Base-by-base conservation (phyloP, 92 coral and sea anemone genomes). In the Meandrina meandrites region DNA sequence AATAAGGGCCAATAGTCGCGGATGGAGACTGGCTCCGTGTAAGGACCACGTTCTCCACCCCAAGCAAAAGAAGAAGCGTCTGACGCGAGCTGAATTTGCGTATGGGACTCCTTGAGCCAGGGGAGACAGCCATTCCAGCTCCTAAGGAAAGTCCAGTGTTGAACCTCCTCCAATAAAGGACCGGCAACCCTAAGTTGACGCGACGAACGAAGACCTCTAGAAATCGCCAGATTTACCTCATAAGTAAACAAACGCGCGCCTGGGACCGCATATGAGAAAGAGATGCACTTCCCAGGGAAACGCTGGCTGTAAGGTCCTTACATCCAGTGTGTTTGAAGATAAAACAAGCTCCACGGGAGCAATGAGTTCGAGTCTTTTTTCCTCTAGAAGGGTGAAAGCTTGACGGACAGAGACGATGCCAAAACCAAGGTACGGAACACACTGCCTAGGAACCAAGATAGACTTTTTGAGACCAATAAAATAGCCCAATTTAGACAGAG, bases 281-380 rank as follows among this genome's bases (percentile, higher is more conserved):
- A 84, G 3, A 30, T 51, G 77, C 87, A 84, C 58, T 84, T 84
- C 21, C 69, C 87, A 1, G 47, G 1, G 19, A 84, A 32, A 8
- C 69, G 48, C 69, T 84, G 87, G 48, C 69, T 84, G 87, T 18
- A 84, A 30, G 13, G 87, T 84, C 14, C n/a, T 72, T 47, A 70
- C 45, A 73, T 69, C n/a, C 66, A 27, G 7, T 15, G 8, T 8
- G 0, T 60, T 15, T 5, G 51, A 18, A 1, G 81, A 76, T 11
- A 85, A 45, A 83, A 45, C n/a, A 13, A 35, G 16, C 17, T 48
- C 37, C 30, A 27, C 42, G 15, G 34, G 81, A 14, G 19, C 30
- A 45, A 72, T 36, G 28, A 42, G n/a, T 27, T 75, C 36, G 51
- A 6, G 48, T n/a, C n/a, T 75, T 45, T 42, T 40, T 18, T 36